phyloP scores from a whole-genome alignment of 2,888 invertebrate species.

The Mesorhabditis belari region DNA sequence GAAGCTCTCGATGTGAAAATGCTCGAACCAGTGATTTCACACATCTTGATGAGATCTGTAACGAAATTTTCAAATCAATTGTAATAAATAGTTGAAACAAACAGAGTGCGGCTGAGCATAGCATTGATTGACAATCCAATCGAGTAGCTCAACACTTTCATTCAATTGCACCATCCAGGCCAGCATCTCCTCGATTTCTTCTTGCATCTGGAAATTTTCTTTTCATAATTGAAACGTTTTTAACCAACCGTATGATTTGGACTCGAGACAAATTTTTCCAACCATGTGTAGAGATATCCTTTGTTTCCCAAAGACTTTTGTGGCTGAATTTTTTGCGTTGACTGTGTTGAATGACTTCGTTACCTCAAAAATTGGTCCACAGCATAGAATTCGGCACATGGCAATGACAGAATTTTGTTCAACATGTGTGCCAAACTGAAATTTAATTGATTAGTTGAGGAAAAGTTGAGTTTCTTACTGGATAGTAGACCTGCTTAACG shows the following conservation, averaged over 20 bases:
- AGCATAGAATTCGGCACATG: constrained; percentile 89
- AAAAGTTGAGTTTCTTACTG: too few relatives aligned
- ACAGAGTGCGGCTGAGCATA: constrained; percentile 58
- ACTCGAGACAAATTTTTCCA: constrained; percentile 80
- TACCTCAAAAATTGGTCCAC: constrained; percentile 85
- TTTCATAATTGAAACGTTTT: background rate
- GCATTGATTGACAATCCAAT: constrained; percentile 96
- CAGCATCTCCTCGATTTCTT: constrained; percentile 83
- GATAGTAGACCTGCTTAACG: too few relatives aligned
- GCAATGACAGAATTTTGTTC: constrained; percentile 67
- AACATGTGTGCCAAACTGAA: constrained; percentile 52
- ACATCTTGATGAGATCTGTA: constrained; percentile 82
- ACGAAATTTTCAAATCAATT: too few relatives aligned
- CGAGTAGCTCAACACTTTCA: constrained; percentile 79
- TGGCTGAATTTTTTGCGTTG: constrained; percentile 38
- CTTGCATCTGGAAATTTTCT: constrained; percentile 68
- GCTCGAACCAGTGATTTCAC: constrained; percentile 90
- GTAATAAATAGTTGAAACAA: background rate
- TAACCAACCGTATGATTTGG: constrained; percentile 61
- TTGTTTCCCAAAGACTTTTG: constrained; percentile 61
- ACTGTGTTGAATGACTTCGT: constrained; percentile 21
- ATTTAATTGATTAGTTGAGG: too few relatives aligned
- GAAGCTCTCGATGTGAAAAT: constrained; percentile 86
- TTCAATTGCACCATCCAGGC: constrained; percentile 87
- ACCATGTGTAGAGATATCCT: constrained; percentile 82